phyloP scores from a whole-genome alignment of 2,888 invertebrate genomes.

The Oscheius sp. region DNA sequence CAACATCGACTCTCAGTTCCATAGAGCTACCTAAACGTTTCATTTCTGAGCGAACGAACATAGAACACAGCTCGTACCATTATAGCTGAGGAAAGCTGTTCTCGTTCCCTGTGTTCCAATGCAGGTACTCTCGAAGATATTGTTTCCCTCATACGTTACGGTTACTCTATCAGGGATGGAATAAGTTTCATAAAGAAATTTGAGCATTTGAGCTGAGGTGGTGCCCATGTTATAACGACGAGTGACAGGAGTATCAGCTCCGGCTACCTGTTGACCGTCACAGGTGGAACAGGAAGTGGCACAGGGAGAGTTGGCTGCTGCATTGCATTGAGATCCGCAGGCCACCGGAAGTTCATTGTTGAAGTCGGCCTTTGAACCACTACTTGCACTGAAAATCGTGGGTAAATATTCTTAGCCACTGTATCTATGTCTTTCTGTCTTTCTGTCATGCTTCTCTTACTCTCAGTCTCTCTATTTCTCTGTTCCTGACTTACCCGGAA shows the following conservation, averaged over 20 bases:
- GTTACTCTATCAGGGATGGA: background rate
- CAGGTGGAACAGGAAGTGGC: slow-evolving; percentile 5
- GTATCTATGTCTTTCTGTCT: too few species aligned
- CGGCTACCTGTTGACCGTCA: slow-evolving; percentile 19
- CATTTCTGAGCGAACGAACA: too few species aligned
- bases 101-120: slow-evolving; percentile 14
- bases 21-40: slow-evolving; percentile 6
- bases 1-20: slow-evolving; percentile 22
- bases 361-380: slow-evolving; percentile 5
- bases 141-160: slow-evolving; percentile 1
- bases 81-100: background rate
- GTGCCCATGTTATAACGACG: slow-evolving; percentile 22
- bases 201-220: background rate
- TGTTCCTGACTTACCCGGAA: background rate
- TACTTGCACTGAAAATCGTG: background rate
- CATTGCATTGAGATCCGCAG: slow-evolving; percentile 13
- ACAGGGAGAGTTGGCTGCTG: slow-evolving; percentile 13
- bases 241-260: slow-evolving; percentile 24
- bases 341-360: slow-evolving; percentile 16
- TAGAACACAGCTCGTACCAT: background rate
- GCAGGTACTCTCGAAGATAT: slow-evolving; percentile 20
- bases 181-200: slow-evolving; percentile 16
- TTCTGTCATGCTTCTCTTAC: too few species aligned
- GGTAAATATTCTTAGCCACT: too few species aligned
- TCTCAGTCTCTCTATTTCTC: too few species aligned